Evolutionary conservation across 2,113 vertebrate genomes (phyloP).

Genomic region (Cyanoramphus novaezelandiae): DNA sequence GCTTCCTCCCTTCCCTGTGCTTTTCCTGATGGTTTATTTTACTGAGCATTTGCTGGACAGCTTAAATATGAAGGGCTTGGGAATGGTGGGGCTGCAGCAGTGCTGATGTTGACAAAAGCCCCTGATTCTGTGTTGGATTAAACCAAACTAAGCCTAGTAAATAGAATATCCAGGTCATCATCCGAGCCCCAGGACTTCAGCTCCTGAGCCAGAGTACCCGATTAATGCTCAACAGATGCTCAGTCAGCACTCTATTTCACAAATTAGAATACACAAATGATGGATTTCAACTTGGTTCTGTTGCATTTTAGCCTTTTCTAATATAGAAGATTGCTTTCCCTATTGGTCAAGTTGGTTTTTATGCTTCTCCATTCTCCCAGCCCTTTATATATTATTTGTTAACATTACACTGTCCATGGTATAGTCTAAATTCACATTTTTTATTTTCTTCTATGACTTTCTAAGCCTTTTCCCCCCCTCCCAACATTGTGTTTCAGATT

Average conservation of each 20-base stretch:
- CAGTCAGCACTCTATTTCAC: neutral
- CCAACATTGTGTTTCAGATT: neutral
- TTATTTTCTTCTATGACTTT: neutral
- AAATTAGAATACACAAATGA: too few relatives aligned
- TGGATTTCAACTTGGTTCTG: neutral
- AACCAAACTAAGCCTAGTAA: neutral
- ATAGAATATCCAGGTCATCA: neutral
- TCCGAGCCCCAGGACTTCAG: neutral
- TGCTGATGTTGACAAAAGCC: neutral
- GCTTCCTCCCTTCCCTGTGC: neutral
- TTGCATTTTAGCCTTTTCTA: neutral
- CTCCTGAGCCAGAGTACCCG: neutral
- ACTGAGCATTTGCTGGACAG: accelerated
- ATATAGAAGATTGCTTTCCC: neutral
- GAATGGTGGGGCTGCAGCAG: neutral
- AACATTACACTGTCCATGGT: neutral
- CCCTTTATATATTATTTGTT: neutral
- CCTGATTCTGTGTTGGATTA: accelerated
- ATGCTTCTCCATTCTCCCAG: neutral
- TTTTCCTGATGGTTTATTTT: neutral
- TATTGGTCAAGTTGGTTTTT: neutral
- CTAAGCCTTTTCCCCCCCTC: neutral
- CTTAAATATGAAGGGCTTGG: neutral
- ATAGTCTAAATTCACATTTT: neutral
- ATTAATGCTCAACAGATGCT: neutral